phyloP scores from a whole-genome alignment of 2,888 invertebrate genomes.

The Acrobasis repandana region DNA sequence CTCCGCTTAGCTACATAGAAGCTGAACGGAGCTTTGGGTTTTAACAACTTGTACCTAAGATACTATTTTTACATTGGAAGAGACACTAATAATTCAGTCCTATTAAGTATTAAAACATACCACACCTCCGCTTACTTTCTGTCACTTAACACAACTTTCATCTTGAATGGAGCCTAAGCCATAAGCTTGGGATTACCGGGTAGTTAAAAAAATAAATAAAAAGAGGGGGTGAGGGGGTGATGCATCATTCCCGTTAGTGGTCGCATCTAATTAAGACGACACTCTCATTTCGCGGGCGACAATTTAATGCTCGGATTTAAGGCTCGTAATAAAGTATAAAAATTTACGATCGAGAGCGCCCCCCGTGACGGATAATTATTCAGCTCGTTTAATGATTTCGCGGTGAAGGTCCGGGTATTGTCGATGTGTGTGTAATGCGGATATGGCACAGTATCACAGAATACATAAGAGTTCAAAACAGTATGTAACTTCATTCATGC shows the following conservation, averaged over 20 bases:
- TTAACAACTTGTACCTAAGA: too few species aligned
- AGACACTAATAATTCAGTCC: too few species aligned
- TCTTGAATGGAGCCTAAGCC: too few species aligned
- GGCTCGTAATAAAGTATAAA: conserved; percentile 61
- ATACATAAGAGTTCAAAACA: too few species aligned
- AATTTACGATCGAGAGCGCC: conserved; percentile 61
- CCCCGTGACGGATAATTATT: conserved; percentile 64
- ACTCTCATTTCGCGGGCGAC: conserved; percentile 66
- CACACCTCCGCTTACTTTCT: too few species aligned
- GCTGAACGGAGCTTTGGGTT: too few species aligned
- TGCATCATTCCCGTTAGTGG: conserved; percentile 49
- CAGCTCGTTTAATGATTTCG: conserved; percentile 52
- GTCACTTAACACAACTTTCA: too few species aligned
- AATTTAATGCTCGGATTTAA: conserved; percentile 71
- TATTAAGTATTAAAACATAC: too few species aligned
- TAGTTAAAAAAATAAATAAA: conserved; percentile 64
- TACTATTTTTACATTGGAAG: too few species aligned
- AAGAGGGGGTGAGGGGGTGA: conserved; percentile 31
- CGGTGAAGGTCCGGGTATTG: conserved; percentile 42
- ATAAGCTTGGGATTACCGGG: conserved; percentile 37
- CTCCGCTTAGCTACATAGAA: too few species aligned
- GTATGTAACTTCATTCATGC: not conserved
- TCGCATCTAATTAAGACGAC: conserved; percentile 72
- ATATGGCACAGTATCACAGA: not conserved
- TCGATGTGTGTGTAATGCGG: conserved; percentile 11